Conservation (phyloP, 2,888 invertebrate species). For the Limnephilus rhombicus region DNA sequence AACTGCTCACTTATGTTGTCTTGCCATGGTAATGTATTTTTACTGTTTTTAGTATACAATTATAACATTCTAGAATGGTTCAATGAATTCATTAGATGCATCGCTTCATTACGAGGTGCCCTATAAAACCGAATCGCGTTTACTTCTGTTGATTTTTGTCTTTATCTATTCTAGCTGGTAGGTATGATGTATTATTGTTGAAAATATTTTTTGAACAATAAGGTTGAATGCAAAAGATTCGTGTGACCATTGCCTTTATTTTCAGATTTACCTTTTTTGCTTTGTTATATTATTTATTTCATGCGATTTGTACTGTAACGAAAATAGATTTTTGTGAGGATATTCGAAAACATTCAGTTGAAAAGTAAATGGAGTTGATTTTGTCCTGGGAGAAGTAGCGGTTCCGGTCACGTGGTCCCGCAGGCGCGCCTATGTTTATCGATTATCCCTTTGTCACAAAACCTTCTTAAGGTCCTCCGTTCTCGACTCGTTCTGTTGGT, state of each 20-base stretch:
- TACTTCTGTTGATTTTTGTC: neutral
- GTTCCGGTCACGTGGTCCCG: constrained; percentile 44
- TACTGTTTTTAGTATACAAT: neutral
- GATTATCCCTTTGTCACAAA: constrained; percentile 64
- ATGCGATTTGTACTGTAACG: neutral
- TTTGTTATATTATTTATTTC: neutral
- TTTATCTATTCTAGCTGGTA: neutral
- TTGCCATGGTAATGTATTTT: constrained; percentile 22
- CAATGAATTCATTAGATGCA: constrained; percentile 25
- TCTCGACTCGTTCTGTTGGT: constrained; percentile 36
- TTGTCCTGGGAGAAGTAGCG: constrained; percentile 29
- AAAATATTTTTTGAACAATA: no score
- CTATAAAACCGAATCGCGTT: neutral
- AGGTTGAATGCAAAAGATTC: neutral
- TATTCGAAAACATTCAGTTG: neutral
- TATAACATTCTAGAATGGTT: neutral
- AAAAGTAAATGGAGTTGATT: neutral
- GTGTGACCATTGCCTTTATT: neutral
- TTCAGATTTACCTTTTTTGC: neutral
- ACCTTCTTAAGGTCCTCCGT: constrained; percentile 43
- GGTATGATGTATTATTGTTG: no score
- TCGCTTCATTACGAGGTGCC: constrained; percentile 16
- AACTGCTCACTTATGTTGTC: constrained; percentile 17
- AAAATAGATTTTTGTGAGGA: neutral
- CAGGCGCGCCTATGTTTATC: constrained; percentile 61